Conservation (phyloP, 2,113 vertebrate genomes). For the Pygoscelis antarcticus region DNA sequence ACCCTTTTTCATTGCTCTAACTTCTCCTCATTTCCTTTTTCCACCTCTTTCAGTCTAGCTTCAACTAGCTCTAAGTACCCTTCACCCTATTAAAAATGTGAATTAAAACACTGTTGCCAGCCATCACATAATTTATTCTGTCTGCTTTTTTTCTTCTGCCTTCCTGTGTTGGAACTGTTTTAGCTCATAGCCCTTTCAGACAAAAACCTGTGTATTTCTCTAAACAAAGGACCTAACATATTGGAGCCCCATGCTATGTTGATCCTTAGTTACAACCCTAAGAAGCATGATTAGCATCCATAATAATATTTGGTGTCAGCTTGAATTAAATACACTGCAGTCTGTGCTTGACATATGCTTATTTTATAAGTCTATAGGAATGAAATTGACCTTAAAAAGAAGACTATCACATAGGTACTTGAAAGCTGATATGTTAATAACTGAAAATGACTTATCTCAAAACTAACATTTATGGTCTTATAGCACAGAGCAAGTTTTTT, state of each 20-base stretch:
- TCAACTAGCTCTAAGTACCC: background rate
- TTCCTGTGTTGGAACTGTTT: background rate
- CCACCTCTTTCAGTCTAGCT: background rate
- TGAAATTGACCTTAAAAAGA: background rate
- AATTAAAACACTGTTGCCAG: background rate
- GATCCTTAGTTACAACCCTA: background rate
- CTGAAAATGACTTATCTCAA: background rate
- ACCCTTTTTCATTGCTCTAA: background rate
- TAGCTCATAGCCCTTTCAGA: background rate
- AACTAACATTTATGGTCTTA: background rate
- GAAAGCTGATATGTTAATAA: background rate
- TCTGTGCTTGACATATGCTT: background rate
- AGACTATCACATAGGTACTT: background rate
- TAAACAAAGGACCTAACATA: background rate
- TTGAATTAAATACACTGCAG: background rate
- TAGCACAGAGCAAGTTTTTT: background rate
- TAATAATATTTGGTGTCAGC: background rate
- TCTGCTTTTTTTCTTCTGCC: background rate
- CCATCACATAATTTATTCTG: background rate
- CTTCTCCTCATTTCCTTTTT: background rate
- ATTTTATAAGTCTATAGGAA: background rate
- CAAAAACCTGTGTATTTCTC: fast-evolving
- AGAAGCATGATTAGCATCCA: background rate
- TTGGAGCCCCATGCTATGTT: fast-evolving
- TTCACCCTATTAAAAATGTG: background rate